phyloP scores from a whole-genome alignment of 2,797 vertebrate genomes.

The Macrochelys suwanniensis region DNA sequence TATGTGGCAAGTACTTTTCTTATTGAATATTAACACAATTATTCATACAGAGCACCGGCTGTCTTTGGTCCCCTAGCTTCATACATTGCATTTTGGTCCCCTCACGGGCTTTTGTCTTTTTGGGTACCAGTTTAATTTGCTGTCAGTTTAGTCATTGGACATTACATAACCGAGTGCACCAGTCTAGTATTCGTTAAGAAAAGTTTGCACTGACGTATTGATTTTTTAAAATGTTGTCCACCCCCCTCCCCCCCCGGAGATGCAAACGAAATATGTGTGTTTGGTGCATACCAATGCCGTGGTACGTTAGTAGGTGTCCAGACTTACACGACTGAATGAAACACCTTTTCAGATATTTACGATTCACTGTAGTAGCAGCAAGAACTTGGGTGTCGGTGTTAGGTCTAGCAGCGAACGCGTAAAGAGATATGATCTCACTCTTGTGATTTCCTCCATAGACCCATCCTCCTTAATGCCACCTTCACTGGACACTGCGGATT shows the following conservation, averaged over 20 bases:
- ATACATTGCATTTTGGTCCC: rapidly evolving
- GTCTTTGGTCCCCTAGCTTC: not conserved
- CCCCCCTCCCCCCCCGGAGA: not conserved
- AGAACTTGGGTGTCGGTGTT: not conserved
- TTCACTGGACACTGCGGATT: constrained; percentile 63
- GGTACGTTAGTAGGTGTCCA: not conserved
- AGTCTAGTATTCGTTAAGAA: not conserved
- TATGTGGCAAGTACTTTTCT: constrained; percentile 84
- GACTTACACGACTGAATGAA: not conserved
- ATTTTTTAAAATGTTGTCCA: no score
- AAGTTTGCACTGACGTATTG: not conserved
- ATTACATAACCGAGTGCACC: rapidly evolving
- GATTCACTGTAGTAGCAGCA: not conserved
- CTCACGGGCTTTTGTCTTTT: not conserved
- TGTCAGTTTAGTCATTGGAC: rapidly evolving
- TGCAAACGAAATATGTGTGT: not conserved
- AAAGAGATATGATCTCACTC: not conserved
- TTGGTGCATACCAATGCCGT: not conserved
- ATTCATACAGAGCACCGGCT: not conserved
- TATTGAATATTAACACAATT: not conserved
- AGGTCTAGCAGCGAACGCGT: not conserved
- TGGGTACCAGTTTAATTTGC: not conserved
- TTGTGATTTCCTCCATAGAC: constrained; percentile 74
- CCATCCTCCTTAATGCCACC: constrained; percentile 83
- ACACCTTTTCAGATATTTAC: not conserved